Base-by-base conservation (phyloP, 2,797 vertebrate species). In the Bufotes viridis region DNA sequence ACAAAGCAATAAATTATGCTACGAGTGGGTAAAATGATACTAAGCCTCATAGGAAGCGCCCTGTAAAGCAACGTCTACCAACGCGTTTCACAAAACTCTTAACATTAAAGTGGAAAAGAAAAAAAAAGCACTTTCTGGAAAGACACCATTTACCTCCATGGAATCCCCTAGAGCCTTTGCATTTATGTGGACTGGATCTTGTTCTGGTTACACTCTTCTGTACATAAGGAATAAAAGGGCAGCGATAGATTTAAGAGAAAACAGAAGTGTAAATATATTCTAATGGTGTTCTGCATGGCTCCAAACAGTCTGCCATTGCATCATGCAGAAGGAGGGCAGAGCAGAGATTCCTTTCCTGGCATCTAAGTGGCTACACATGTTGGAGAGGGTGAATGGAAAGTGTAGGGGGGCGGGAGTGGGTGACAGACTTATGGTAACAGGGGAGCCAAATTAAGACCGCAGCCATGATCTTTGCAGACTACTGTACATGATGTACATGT, bases 331-430 rank as follows among this genome's bases (percentile, higher is more conserved):
- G 93, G 93, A 88, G 91, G 90, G 93, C 92, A 94, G 93, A 92
- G 94, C 94, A 94, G 92, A 93, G 92, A 95, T 94, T 94, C 92
- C 92, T 95, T 94, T 95, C 93, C 93, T 95, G 94, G 94, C 94
- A 94, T 91, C 80, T 95, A 96, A 96, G 93, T 95, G 94, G 93
- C 95, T 95, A 94, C 94, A 95, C 89, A 93, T 95, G 95, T 95
- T 95, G 93, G 92, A 94, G 94, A 93, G 91, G 94, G 93, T 92
- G 88, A 94, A 90, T 94, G 94, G 93, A 94, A 95, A 94, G 90
- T 93, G 55, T 88, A 93, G 81, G 90, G 24, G 78, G 84, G 82
- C 11, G 53, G 26, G 78, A 29, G 42, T 88, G 89, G 91, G 91
- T 92, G 93, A 94, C 93, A 93, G 93, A 92, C 94, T 93, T 92